Evolutionary conservation across 2,888 invertebrate species (phyloP), one percentile per base, ranked within the genome.

Genomic region (Dioctria rufipes): DNA sequence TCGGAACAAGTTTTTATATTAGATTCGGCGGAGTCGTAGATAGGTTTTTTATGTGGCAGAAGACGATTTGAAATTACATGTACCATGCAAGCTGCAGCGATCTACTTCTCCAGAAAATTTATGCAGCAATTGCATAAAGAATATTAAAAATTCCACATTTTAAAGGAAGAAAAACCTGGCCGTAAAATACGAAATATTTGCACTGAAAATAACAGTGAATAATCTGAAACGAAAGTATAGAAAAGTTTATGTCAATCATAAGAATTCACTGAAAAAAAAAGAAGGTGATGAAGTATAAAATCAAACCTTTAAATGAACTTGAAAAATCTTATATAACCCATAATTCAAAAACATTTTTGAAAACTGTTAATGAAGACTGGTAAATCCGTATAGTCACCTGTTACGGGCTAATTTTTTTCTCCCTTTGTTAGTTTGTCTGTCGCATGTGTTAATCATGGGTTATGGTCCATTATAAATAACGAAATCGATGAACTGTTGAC

Each of bases 271-370:
- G 11, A 51, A 51, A 51, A 51, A 11, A 51, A 51, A n/a, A n/a
- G n/a, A n/a, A 6, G 11, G 51, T 51, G 51, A 51, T 9, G 11
- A 51, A 11, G 2, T 2, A 6, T 2, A 9, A 11, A 2, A 51
- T 11, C 51, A 51, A 51, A 51, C 8, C 11, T 9, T 6, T 51
- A 51, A 6, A 11, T 51, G 2, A 51, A 9, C 51, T 51, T 9
- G 8, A 51, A 51, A 51, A 2, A 11, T 51, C 51, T 51, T 2
- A 51, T 11, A 51, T 51, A 51, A 94, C 94, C 94, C 95, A 93
- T 83, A 96, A 93, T 51, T 51, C 51, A 6, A 51, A 51, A 51
- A 51, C 11, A 51, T 51, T 51, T 51, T 51, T 25, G 51, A 9
- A 11, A 51, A 51, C 6, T 51, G 51, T 51, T 51, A 11, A 51